Evolutionary conservation across 2,113 vertebrate genomes (phyloP).

Genomic region (Leptobrachium leishanense): DNA sequence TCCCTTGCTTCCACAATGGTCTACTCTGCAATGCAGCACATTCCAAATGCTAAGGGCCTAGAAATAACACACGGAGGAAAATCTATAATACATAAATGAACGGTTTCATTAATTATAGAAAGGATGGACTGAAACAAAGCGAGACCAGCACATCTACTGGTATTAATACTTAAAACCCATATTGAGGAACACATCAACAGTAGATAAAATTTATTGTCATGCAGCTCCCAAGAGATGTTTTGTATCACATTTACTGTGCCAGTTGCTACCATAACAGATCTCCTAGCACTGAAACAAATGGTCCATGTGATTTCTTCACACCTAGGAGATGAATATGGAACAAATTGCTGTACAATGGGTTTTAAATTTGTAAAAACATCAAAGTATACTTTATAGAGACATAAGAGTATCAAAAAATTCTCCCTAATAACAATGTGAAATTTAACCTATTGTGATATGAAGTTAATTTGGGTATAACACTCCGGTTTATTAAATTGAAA

Average conservation of each 20-base stretch:
- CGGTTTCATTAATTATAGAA: constrained; percentile 39
- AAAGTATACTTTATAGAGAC: neutral
- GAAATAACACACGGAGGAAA: constrained; percentile 1
- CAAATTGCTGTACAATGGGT: neutral
- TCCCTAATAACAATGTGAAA: no score
- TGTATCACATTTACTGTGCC: neutral
- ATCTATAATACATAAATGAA: constrained; percentile 32
- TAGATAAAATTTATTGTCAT: constrained; percentile 7
- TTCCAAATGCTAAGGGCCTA: constrained; percentile 1
- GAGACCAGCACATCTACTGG: constrained; percentile 2
- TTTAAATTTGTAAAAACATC: neutral
- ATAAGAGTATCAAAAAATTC: no score
- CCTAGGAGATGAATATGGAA: neutral
- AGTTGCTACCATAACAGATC: constrained; percentile 6
- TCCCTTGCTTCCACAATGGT: neutral
- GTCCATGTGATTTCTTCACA: neutral
- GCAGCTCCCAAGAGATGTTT: constrained; percentile 6
- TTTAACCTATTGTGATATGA: no score
- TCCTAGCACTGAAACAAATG: neutral
- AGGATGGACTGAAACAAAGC: constrained; percentile 34
- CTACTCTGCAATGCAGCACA: neutral
- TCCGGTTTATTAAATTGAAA: no score
- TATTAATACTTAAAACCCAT: constrained; percentile 38
- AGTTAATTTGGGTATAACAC: no score
- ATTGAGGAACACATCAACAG: constrained; percentile 10